These are phyloP conservation scores for Diplazon laetatorius DNA, from an alignment of 2,888 invertebrate genomes.

Conservation along the genomic window DNA sequence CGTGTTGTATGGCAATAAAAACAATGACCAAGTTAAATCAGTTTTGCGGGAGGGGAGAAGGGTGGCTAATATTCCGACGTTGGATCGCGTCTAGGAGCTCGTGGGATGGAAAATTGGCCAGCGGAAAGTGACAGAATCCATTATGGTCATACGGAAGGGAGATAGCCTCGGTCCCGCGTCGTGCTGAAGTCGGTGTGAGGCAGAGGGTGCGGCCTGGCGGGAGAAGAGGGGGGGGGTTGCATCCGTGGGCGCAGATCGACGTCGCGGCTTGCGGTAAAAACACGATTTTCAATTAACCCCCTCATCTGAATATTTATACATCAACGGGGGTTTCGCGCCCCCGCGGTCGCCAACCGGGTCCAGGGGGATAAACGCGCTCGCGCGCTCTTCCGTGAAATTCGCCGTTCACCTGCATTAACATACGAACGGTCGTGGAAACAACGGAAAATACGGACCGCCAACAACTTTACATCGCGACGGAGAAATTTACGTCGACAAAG, in stretches of 20 bases:
- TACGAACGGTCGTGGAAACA: conserved; percentile 46
- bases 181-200: conserved; percentile 11
- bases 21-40: conserved; percentile 35
- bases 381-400: conserved; percentile 59
- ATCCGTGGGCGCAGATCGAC: conserved; percentile 44
- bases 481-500: conserved; percentile 31
- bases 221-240: conserved; percentile 9
- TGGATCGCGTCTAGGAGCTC: conserved; percentile 35
- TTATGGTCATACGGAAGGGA: conserved; percentile 55
- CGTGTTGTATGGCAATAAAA: conserved; percentile 3
- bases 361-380: conserved; percentile 23
- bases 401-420: conserved; percentile 62
- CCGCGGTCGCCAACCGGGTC: neutral
- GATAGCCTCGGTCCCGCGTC: conserved; percentile 19
- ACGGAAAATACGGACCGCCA: conserved; percentile 39
- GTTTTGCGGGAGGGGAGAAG: conserved; percentile 25
- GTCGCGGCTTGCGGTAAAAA: conserved; percentile 58
- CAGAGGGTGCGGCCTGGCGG: no score
- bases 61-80: conserved; percentile 35
- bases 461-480: conserved; percentile 27
- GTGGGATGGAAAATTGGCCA: conserved; percentile 59
- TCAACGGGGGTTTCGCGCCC: conserved; percentile 40
- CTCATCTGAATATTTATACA: conserved; percentile 69
- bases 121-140: conserved; percentile 66
- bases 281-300: conserved; percentile 71